These are phyloP conservation scores for Drosophila seguyi DNA, from an alignment of 1,140 invertebrate species.

Conservation along the genomic window DNA sequence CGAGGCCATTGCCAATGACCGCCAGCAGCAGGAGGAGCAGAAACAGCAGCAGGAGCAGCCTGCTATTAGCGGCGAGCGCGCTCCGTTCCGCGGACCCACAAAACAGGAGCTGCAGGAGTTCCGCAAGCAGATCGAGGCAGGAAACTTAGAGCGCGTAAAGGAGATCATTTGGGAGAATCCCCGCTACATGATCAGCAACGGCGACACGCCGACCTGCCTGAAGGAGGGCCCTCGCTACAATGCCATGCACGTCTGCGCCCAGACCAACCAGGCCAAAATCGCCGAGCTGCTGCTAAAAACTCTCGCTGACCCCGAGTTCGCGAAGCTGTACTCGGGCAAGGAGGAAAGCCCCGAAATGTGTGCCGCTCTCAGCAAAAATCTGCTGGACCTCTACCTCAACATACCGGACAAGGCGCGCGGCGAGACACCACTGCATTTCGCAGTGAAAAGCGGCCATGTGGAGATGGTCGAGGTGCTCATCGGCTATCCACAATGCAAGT, in stretches of 20 bases:
- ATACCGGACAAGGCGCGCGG: slow-evolving; percentile 96
- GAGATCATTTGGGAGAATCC: slow-evolving; percentile 93
- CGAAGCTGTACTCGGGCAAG: slow-evolving; percentile 92
- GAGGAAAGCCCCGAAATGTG: slow-evolving; percentile 86
- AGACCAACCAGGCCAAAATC: slow-evolving; percentile 89
- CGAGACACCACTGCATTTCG: slow-evolving; percentile 97
- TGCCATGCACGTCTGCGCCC: slow-evolving; percentile 93
- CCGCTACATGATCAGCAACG: slow-evolving; percentile 93
- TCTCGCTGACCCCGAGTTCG: slow-evolving; percentile 90
- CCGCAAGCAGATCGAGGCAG: slow-evolving; percentile 91
- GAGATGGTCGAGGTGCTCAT: slow-evolving; percentile 92
- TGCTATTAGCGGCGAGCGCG: slow-evolving; percentile 53
- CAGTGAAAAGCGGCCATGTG: slow-evolving; percentile 93
- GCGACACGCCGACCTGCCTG: slow-evolving; percentile 94
- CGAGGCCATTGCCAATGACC: slow-evolving; percentile 37
- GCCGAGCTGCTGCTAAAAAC: slow-evolving; percentile 91
- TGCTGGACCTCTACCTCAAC: slow-evolving; percentile 96
- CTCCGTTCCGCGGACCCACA: slow-evolving; percentile 87
- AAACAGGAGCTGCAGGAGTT: slow-evolving; percentile 92
- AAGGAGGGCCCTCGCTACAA: slow-evolving; percentile 95
- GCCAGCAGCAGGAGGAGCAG: slow-evolving; percentile 15
- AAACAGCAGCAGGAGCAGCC: slow-evolving; percentile 14
- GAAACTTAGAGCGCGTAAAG: slow-evolving; percentile 88
- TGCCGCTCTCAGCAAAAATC: slow-evolving; percentile 86
- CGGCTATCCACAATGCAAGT: slow-evolving; percentile 91